These are phyloP conservation scores for Arenaria interpres DNA, from an alignment of 2,113 vertebrate species.

Conservation along the genomic window DNA sequence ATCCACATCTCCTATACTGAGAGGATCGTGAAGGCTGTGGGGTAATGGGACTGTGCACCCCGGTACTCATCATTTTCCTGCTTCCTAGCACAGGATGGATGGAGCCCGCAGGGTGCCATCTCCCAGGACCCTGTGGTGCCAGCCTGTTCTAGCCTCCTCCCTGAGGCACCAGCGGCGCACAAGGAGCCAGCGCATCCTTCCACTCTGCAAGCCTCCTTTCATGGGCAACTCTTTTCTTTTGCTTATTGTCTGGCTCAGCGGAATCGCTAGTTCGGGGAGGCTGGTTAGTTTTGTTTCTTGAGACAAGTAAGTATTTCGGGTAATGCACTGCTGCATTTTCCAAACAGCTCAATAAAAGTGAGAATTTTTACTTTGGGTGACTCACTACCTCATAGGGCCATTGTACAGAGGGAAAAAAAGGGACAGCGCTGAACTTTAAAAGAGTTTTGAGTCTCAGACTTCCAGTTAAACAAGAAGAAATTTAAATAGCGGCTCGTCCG, in stretches of 20 bases:
- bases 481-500: not conserved
- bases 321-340: not conserved
- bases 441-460: not conserved
- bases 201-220: accelerated
- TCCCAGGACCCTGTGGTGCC: accelerated
- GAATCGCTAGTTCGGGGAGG: not conserved
- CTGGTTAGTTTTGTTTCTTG: not conserved
- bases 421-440: not conserved
- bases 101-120: not conserved
- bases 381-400: not conserved
- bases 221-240: not conserved
- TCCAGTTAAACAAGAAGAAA: not conserved
- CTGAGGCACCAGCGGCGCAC: accelerated
- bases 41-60: not conserved
- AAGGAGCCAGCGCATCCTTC: not conserved
- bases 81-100: not conserved
- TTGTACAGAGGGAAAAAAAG: not conserved
- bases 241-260: not conserved
- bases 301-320: not conserved
- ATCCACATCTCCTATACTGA: not conserved
- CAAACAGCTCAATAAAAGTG: not conserved
- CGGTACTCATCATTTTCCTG: not conserved
- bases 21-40: not conserved
- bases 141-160: not conserved
- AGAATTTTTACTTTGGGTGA: not conserved